A percentile compares a stretch with the other conserved stretches of the same genome.
phyloP scores from a whole-genome alignment of 2,888 invertebrate species.

The Sipunculus nudus region DNA sequence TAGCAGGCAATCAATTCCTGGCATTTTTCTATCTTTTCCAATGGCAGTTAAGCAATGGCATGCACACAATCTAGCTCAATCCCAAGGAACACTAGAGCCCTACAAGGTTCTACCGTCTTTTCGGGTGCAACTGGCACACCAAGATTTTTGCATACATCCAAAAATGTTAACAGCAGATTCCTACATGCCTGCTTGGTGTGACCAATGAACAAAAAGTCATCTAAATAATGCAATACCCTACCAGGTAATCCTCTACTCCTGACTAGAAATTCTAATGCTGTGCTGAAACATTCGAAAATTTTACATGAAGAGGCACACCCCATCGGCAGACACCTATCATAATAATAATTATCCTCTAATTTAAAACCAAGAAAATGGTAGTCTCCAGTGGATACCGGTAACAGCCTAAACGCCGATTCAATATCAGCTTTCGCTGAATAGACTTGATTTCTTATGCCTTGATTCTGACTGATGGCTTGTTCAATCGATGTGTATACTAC shows the following conservation, averaged over 20 bases:
- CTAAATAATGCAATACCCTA: constrained; percentile 14
- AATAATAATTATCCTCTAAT: no score
- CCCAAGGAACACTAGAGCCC: constrained; percentile 10
- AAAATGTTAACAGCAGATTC: neutral
- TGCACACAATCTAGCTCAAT: no score
- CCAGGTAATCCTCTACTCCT: neutral
- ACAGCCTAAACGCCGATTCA: neutral
- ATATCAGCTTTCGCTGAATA: neutral
- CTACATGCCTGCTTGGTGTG: no score
- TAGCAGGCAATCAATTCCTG: neutral
- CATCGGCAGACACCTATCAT: no score
- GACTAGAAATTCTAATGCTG: constrained; percentile 13
- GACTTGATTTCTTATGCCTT: neutral
- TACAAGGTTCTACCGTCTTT: constrained; percentile 12
- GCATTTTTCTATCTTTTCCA: neutral
- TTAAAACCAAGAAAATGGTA: no score
- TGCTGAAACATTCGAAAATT: no score
- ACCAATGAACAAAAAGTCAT: constrained; percentile 21
- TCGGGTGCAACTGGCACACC: constrained; percentile 8
- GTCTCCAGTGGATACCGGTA: neutral
- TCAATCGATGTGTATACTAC: neutral
- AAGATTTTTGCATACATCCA: neutral
- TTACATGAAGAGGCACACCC: no score
- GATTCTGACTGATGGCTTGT: neutral
- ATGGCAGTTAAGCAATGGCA: no score